Conservation (phyloP, 2,888 invertebrate species). For the Noctua pronuba region DNA sequence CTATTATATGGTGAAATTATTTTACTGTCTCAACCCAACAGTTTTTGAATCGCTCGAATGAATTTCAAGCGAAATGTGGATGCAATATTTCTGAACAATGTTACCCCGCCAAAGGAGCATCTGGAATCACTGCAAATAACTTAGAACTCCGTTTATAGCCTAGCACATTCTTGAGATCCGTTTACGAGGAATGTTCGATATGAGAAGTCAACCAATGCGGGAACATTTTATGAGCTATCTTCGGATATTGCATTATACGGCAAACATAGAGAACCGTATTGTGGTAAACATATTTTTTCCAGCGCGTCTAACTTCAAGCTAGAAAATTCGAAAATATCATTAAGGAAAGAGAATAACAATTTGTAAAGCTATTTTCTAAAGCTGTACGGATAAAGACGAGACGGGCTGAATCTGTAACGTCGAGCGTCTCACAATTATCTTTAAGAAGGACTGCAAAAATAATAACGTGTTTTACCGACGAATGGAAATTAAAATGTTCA, state of each 20-base stretch:
- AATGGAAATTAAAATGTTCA: slow-evolving; percentile 77
- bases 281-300: slow-evolving; percentile 18
- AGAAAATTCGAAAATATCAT: slow-evolving; percentile 6
- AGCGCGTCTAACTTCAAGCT: slow-evolving; percentile 11
- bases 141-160: slow-evolving; percentile 70
- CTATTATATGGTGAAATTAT: slow-evolving; percentile 61
- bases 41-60: slow-evolving; percentile 40
- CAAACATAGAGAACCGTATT: slow-evolving; percentile 35
- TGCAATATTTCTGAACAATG: slow-evolving; percentile 72
- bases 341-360: slow-evolving; percentile 26
- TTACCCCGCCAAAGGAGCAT: slow-evolving; percentile 71
- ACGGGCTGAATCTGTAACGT: slow-evolving; percentile 53
- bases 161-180: slow-evolving; percentile 73
- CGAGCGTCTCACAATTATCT: slow-evolving; percentile 70
- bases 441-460: slow-evolving; percentile 69
- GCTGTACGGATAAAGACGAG: slow-evolving; percentile 14
- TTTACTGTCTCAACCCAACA: slow-evolving; percentile 60
- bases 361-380: slow-evolving; percentile 31
- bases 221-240: slow-evolving; percentile 67
- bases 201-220: slow-evolving; percentile 70
- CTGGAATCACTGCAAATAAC: slow-evolving; percentile 78
- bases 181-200: slow-evolving; percentile 75
- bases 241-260: slow-evolving; percentile 61
- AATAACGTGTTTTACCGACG: slow-evolving; percentile 72
- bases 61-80: slow-evolving; percentile 65